Evolutionary conservation across 2,113 vertebrate genomes (phyloP).

Genomic region (Dasyornis broadbenti): DNA sequence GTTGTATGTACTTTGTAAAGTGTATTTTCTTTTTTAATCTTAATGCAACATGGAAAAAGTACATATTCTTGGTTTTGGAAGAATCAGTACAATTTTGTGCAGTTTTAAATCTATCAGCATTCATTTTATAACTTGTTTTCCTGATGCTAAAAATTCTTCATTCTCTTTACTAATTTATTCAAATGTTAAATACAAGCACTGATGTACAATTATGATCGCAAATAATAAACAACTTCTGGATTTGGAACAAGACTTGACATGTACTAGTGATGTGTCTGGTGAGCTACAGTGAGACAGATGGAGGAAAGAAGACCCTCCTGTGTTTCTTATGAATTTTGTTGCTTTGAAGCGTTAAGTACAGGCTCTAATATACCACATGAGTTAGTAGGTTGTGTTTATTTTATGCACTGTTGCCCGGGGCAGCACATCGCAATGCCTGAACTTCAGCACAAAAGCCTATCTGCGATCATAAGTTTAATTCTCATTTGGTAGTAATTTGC

Average conservation of each 20-base stretch:
- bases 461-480: background rate
- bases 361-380: background rate
- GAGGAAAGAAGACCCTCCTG: background rate
- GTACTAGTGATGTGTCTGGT: background rate
- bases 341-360: background rate
- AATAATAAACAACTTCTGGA: background rate
- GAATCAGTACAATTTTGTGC: background rate
- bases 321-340: background rate
- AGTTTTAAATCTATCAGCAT: background rate
- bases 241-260: background rate
- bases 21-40: background rate
- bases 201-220: background rate
- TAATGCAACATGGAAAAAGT: background rate
- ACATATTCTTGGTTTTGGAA: background rate
- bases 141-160: background rate
- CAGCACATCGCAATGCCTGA: background rate
- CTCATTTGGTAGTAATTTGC: background rate
- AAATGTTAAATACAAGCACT: background rate
- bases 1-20: background rate
- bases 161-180: background rate
- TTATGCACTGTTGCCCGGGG: background rate
- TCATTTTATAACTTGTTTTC: background rate
- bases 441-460: background rate
- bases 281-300: background rate
- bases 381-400: background rate